Conservation (phyloP, 2,888 invertebrate genomes). For the Pristionchus mayeri region DNA sequence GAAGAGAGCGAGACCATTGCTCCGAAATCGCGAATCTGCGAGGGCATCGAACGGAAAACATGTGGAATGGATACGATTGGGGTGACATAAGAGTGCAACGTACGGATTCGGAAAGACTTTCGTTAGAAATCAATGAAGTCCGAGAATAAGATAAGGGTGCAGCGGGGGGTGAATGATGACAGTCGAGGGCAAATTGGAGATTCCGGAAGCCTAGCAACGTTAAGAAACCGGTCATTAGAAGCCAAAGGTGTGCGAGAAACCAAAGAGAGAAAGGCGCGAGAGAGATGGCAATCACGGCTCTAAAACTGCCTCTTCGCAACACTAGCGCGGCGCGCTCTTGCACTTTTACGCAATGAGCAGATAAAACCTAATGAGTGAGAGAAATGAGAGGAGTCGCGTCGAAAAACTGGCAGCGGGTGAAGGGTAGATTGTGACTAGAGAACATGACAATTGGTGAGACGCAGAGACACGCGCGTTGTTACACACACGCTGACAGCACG, state of each 20-base stretch:
- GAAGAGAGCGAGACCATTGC: not conserved
- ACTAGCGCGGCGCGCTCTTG: not conserved
- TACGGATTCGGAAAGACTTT: too few species aligned
- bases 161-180: too few species aligned
- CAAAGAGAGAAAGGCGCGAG: not conserved
- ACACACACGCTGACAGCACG: not conserved
- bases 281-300: not conserved
- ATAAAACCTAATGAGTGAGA: conserved; percentile 26
- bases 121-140: too few species aligned
- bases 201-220: too few species aligned
- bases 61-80: not conserved
- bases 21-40: not conserved
- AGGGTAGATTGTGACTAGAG: not conserved
- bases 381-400: not conserved
- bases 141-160: too few species aligned
- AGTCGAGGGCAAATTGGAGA: too few species aligned
- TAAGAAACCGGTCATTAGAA: too few species aligned
- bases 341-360: conserved; percentile 5
- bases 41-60: not conserved
- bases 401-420: not conserved
- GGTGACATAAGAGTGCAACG: too few species aligned
- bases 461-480: not conserved
- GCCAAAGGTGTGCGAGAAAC: not conserved
- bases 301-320: not conserved
- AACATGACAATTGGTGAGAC: not conserved